These are phyloP conservation scores for Protaetia brevitarsis DNA, from an alignment of 1,140 invertebrate species.

Conservation along the genomic window DNA sequence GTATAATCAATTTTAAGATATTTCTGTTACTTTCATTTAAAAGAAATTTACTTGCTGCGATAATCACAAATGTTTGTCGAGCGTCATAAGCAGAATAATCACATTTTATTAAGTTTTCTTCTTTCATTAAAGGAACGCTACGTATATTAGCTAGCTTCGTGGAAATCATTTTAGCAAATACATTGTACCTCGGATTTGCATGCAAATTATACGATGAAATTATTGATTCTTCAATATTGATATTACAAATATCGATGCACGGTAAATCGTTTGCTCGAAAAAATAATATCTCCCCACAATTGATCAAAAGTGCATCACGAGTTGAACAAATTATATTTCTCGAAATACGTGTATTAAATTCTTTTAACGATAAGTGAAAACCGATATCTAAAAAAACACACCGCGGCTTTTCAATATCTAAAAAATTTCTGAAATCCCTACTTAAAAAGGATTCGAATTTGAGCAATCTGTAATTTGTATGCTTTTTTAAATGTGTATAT, in stretches of 20 bases:
- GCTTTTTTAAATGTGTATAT: slow-evolving; percentile 6
- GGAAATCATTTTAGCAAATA: not conserved
- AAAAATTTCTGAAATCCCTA: not conserved
- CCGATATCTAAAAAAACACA: slow-evolving; percentile 4
- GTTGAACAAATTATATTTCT: not conserved
- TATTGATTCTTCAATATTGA: not conserved
- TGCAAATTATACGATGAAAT: not conserved
- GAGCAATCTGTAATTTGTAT: not conserved
- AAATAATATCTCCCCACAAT: not conserved
- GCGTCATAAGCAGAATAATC: not conserved
- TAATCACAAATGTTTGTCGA: not conserved
- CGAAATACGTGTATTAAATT: not conserved
- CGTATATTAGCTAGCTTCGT: not conserved
- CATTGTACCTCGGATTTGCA: not conserved
- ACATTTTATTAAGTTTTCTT: not conserved
- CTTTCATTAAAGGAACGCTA: not conserved
- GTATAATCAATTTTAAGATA: not conserved
- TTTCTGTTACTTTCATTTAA: not conserved
- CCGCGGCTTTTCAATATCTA: not conserved
- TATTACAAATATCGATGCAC: not conserved
- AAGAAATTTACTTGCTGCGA: not conserved
- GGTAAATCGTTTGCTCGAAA: slow-evolving; percentile 17
- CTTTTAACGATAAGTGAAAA: not conserved
- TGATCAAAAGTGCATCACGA: not conserved
- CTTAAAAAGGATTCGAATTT: not conserved